Evolutionary conservation across 2,797 vertebrate genomes (phyloP).

Genomic region (Brotula barbata): DNA sequence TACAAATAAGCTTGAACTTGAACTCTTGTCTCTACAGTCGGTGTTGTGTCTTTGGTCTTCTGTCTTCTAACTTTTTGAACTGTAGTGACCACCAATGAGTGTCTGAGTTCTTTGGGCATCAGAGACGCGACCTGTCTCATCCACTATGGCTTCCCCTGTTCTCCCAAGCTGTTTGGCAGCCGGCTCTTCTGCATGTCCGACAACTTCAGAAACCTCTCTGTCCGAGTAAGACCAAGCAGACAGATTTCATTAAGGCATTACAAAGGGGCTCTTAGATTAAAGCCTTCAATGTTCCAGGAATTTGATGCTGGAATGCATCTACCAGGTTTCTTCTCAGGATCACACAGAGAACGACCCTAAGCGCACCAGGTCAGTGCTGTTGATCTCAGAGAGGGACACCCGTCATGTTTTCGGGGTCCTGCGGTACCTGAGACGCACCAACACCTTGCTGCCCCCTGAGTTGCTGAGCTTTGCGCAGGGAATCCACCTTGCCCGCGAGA

Average conservation of each 20-base stretch:
- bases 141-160: constrained; percentile 87
- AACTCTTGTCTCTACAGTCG: too few relatives aligned
- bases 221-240: constrained; percentile 69
- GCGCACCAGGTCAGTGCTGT: constrained; percentile 67
- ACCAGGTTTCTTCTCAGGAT: constrained; percentile 13
- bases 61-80: constrained; percentile 8
- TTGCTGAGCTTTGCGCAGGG: constrained; percentile 71
- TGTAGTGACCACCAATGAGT: constrained; percentile 86
- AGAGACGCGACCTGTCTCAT: constrained; percentile 87
- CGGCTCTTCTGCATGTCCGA: constrained; percentile 84
- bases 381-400: constrained; percentile 76
- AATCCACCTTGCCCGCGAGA: constrained; percentile 64
- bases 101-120: constrained; percentile 79
- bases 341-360: not conserved
- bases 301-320: too few relatives aligned
- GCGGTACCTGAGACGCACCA: constrained; percentile 71
- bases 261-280: too few relatives aligned
- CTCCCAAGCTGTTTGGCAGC: constrained; percentile 79
- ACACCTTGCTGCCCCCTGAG: constrained; percentile 63
- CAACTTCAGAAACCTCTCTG: constrained; percentile 78
- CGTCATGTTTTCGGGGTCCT: constrained; percentile 69
- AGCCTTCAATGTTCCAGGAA: too few relatives aligned
- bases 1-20: too few relatives aligned
- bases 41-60: constrained; percentile 4
- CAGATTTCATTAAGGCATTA: too few relatives aligned